Base-by-base conservation (phyloP, 2,797 vertebrate species). In the Gouania willdenowi region DNA sequence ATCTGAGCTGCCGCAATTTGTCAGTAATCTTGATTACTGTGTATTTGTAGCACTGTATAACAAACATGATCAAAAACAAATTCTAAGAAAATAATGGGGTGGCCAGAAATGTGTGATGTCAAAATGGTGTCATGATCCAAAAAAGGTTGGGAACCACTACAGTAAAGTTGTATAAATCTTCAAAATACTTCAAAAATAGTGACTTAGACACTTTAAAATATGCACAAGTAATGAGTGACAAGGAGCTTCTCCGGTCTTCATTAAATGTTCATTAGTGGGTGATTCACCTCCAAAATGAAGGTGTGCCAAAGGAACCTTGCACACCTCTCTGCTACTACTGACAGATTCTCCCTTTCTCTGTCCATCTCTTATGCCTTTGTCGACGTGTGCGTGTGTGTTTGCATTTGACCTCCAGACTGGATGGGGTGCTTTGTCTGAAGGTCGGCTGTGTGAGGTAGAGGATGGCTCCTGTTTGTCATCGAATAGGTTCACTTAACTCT, bases 381-480 rank as follows among this genome's bases (percentile, higher is more conserved):
- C 29, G 21, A 6, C 8, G 2, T 2, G 14, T 13, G n/a, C 15
- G 1, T 14, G 18, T 36, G 26, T 36, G 13, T 27, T n/a, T 36
- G 7, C 5, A 8, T 22, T 47, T 66, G 51, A 79, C 75, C 71
- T 73, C 63, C 3, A 71, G 73, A 66, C 53, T 0, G 53, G 52
- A 55, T 40, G 43, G 22, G 32, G 25, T 50, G 44, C 68, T 58
- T 44, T 1, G 58, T 67, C 57, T 72, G n/a, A 60, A 80, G 74
- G 71, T 75, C 62, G 68, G 27, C 27, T 12, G 23, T 32, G 11
- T 43, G 43, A 61, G 47, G 43, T 39, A 21, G 43, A 70, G 66
- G 48, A 65, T 66, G 60, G 72, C 64, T 74, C 45, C 33, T 56
- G 44, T 74, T 77, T 70, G 58, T 41, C 55, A 44, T 59, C 21